Evolutionary conservation across 2,888 invertebrate genomes (phyloP).

Genomic region (Agonopterix arenella): DNA sequence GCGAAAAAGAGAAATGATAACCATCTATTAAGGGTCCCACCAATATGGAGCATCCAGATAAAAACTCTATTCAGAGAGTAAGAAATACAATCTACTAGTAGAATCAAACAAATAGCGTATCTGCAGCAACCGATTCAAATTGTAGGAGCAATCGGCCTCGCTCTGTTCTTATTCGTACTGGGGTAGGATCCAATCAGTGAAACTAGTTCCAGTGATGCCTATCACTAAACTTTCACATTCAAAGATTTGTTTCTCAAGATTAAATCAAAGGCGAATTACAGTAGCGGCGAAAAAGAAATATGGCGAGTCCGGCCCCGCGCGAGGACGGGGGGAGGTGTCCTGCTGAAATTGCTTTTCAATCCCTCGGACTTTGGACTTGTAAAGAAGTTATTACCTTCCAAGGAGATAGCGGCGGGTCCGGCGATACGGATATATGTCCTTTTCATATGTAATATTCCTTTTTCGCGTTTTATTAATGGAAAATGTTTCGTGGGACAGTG

Average conservation of each 20-base stretch:
- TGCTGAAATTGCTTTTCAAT: conserved; percentile 79
- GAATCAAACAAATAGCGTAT: conserved; percentile 67
- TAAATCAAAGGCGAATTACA: conserved; percentile 77
- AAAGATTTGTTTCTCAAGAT: conserved; percentile 77
- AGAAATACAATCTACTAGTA: conserved; percentile 65
- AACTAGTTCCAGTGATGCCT: conserved; percentile 73
- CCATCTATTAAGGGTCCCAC: background rate
- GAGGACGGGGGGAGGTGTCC: conserved; percentile 72
- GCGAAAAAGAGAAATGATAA: too few relatives aligned
- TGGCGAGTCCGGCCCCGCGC: conserved; percentile 67
- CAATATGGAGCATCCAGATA: conserved; percentile 11
- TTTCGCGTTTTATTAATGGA: conserved; percentile 78
- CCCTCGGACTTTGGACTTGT: conserved; percentile 79
- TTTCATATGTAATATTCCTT: conserved; percentile 78
- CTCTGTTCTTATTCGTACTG: conserved; percentile 19
- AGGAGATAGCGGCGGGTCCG: conserved; percentile 75
- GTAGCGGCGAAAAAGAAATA: conserved; percentile 76
- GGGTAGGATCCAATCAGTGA: conserved; percentile 71
- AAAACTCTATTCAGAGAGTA: conserved; percentile 52
- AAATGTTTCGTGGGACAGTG: conserved; percentile 74
- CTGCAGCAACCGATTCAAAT: conserved; percentile 64
- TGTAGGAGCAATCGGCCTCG: conserved; percentile 46
- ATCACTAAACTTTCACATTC: conserved; percentile 75
- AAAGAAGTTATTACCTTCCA: conserved; percentile 79
- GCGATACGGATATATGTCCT: conserved; percentile 77